Base-by-base conservation (phyloP, 2,888 invertebrate species). In the Cerceris rybyensis region DNA sequence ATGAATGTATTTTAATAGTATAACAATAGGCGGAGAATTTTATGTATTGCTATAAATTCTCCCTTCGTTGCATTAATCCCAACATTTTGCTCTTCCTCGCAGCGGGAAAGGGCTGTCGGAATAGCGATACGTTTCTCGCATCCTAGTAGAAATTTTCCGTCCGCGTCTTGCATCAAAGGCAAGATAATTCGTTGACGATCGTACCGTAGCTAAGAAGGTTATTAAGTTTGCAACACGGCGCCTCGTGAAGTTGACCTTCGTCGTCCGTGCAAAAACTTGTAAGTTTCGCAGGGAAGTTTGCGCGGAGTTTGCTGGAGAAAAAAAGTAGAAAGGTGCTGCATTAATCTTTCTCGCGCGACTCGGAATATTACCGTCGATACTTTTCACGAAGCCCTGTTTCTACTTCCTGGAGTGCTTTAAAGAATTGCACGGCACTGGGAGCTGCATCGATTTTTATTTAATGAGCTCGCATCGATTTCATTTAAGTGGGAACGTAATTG, bases 321-420 rank as follows among this genome's bases (percentile, higher is more conserved):
- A 49, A 66, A 57, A 11, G 57, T 58, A 14, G 61, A 28, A 28
- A 28, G 52, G 63, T 39, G 54, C 14, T 58, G 77, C 76, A 78
- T 76, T 78, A 78, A 76, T 78, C 76, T 78, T 78, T 67, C 9
- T 66, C 76, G 39, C 70, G 43, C 55, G 54, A 59, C 55, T 61
- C 65, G 64, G 75, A 70, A 77, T 77, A 75, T 77, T 75, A 77
- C 75, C 70, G 76, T 75, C 17, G 65, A 77, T 75, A 73, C 65
- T 76, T 75, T 70, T 77, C 70, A 75, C 70, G 70, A 70, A 75
- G 70, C 68, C 57, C 39, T 49, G 60, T 77, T 28, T 28, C 28
- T 28, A 28, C 28, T 28, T 28, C 28, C 28, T 4, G 28, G 28
- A 28, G 28, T 28, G 28, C 28, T 28, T 28, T 28, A 28, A 28